Base-by-base conservation (phyloP, 2,797 vertebrate genomes). In the Melanotaenia trifasciata region DNA sequence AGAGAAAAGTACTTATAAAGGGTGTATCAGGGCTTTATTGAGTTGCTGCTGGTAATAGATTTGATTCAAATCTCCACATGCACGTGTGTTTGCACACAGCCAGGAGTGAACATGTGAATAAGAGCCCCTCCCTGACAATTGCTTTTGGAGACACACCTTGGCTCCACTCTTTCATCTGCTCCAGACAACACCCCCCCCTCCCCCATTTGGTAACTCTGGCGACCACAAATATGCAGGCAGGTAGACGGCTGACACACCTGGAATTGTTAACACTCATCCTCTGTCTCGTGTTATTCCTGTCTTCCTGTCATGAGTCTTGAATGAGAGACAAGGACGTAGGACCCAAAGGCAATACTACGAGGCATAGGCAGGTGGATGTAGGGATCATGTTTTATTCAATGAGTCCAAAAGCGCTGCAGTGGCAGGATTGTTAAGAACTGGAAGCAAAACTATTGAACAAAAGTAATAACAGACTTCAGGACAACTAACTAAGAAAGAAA, bases 171-270 rank as follows among this genome's bases (percentile, higher is more conserved):
- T 73, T 59, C 13, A 72, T 87, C 80, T 79, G 61, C 58, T 72
- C 67, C 84, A 89, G 85, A 92, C 85, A 65, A 28, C 61, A 38
- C 14, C 64, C 61, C 59, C 67, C 36, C 45, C 59, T 3, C 74
- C 83, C 47, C 60, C 76, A 68, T 81, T 67, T 78, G 70, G 62
- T 87, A 80, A 84, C 87, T 72, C 30, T 40, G 13, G 54, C 32
- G 35, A 87, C 90, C 91, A 56, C 92, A 94, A 93, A 83, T 90
- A 93, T 92, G 90, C 83, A 81, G 87, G 70, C 80, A 68, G 84
- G 90, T 78, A 90, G 92, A 89, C 84, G 24, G 70, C 83, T 66
- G 60, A 86, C 88, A 93, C 93, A 95, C 92, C 93, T 94, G 91
- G 88, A 91, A 35, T 83, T 70, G 63, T 78, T 80, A 67, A 61